A percentile compares a stretch with the other conserved stretches of the same genome.
Evolutionary conservation across 2,797 vertebrate genomes (phyloP).

Genomic region (Phataginus tricuspis): DNA sequence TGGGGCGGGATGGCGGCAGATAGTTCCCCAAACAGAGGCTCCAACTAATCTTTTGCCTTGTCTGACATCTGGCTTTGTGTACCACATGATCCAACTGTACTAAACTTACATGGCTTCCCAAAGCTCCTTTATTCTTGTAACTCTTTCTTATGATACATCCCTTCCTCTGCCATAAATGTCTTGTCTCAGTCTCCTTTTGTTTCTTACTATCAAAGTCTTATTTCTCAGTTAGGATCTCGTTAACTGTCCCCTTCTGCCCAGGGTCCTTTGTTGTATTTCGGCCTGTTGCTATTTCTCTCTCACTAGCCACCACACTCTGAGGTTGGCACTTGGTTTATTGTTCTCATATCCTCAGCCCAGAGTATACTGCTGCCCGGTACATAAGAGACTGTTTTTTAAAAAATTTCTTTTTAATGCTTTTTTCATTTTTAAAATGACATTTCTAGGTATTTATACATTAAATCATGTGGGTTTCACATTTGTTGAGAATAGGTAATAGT

Average conservation of each 20-base stretch:
- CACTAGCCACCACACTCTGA: neutral
- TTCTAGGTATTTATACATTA: neutral
- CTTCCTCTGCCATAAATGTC: neutral
- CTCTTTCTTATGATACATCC: neutral
- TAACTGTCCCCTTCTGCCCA: neutral
- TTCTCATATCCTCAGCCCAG: neutral
- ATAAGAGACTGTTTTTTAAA: neutral
- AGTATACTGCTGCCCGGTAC: neutral
- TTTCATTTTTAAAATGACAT: neutral
- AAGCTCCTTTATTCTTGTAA: neutral
- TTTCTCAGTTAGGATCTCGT: neutral
- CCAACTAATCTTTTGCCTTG: neutral
- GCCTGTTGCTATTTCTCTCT: neutral
- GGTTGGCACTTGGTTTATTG: neutral
- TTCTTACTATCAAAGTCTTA: neutral
- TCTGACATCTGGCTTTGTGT: neutral
- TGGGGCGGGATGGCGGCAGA: too few relatives aligned
- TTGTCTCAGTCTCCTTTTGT: neutral
- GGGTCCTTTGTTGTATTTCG: neutral
- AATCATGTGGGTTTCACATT: slow-evolving; percentile 14
- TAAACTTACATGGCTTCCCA: neutral
- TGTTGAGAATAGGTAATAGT: neutral
- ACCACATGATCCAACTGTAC: neutral
- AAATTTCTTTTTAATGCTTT: neutral
- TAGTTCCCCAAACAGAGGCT: neutral